A percentile compares a stretch with the other conserved stretches of the same genome.
Evolutionary conservation across 2,888 invertebrate species (phyloP).

Genomic region (Nomada lathburiana): DNA sequence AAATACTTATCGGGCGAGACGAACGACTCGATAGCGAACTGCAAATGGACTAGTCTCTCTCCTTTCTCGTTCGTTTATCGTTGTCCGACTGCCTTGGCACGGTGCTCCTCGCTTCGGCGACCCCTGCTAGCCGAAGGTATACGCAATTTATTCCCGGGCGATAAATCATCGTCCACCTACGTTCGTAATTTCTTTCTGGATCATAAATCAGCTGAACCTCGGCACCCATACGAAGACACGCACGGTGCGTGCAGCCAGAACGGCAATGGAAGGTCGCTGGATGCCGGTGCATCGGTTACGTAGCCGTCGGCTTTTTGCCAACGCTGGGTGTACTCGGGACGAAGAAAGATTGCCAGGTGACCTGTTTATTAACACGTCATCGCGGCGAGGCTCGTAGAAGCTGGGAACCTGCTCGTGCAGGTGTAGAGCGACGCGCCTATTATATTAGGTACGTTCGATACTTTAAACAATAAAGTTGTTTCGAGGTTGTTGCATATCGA

Average conservation of each 20-base stretch:
- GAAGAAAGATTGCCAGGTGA: constrained; percentile 25
- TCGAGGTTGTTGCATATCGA: too few species aligned
- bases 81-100: constrained; percentile 26
- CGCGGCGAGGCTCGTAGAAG: background rate
- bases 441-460: too few species aligned
- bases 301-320: constrained; percentile 30
- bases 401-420: background rate
- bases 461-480: too few species aligned
- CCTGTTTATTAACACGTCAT: constrained; percentile 39
- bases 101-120: constrained; percentile 55
- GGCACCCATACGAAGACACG: constrained; percentile 54
- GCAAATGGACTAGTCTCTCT: too few species aligned
- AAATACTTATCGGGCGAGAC: constrained; percentile 2
- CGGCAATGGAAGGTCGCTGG: constrained; percentile 9
- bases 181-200: constrained; percentile 77
- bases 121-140: constrained; percentile 62
- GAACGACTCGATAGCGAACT: background rate
- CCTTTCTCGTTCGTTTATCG: constrained; percentile 7
- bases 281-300: constrained; percentile 34
- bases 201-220: constrained; percentile 75
- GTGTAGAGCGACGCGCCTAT: background rate
- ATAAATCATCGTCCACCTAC: constrained; percentile 80
- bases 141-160: constrained; percentile 76
- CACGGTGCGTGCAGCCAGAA: constrained; percentile 33
- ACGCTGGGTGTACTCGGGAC: background rate